Evolutionary conservation across 2,888 invertebrate species (phyloP).

Genomic region (Aphodius sticticus): DNA sequence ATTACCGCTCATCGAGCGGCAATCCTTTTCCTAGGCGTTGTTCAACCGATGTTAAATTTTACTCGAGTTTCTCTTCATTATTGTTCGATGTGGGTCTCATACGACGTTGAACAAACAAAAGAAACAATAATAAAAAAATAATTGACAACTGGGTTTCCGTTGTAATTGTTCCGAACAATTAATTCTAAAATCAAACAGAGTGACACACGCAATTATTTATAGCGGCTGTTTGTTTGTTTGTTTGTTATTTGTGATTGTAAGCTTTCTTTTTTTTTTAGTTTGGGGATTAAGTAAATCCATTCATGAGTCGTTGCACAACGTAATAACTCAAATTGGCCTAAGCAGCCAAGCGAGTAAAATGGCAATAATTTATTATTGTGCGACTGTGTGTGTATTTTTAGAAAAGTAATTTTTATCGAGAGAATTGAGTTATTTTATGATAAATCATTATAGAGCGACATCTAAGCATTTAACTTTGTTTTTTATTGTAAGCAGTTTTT

Average conservation of each 20-base stretch:
- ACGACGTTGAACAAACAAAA: neutral
- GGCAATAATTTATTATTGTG: neutral
- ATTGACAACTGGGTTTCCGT: neutral
- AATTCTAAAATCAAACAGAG: neutral
- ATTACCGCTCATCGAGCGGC: neutral
- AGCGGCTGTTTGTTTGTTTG: neutral
- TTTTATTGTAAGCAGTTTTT: too few relatives aligned
- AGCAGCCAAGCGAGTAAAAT: neutral
- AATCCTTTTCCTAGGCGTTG: too few relatives aligned
- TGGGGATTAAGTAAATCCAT: neutral
- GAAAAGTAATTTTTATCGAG: neutral
- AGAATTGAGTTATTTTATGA: too few relatives aligned
- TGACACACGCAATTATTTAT: slow-evolving; percentile 4
- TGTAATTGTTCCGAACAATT: neutral
- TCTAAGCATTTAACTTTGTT: too few relatives aligned
- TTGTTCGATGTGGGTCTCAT: neutral
- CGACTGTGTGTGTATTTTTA: neutral
- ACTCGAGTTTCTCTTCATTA: neutral
- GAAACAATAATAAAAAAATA: neutral
- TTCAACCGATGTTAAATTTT: neutral
- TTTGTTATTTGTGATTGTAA: neutral
- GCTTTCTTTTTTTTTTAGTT: neutral
- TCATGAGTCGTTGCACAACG: neutral
- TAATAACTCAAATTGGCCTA: neutral
- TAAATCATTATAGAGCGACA: too few relatives aligned